These are phyloP conservation scores for Hetaerina americana DNA, from an alignment of 1,140 invertebrate species.

Conservation along the genomic window DNA sequence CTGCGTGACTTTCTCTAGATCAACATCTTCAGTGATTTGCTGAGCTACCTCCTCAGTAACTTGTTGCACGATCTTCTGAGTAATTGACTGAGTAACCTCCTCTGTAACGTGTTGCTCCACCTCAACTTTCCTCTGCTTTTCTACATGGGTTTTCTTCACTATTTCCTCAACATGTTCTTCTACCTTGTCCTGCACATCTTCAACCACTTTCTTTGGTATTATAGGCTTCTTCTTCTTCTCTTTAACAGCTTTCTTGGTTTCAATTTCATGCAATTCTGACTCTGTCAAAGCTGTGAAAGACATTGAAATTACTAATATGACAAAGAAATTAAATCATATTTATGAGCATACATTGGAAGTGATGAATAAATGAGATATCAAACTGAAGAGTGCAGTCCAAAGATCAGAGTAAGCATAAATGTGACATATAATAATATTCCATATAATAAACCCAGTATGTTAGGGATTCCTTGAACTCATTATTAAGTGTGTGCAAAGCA, in stretches of 20 bases:
- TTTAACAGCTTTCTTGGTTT: slow-evolving; percentile 31
- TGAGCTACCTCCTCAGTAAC: slow-evolving; percentile 14
- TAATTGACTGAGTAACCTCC: slow-evolving; percentile 33
- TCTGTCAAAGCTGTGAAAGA: no score
- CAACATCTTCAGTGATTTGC: slow-evolving; percentile 16
- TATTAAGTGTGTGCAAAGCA: no score
- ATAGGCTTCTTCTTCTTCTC: slow-evolving; percentile 17
- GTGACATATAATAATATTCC: no score
- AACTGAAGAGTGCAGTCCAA: no score
- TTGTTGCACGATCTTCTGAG: slow-evolving; percentile 31
- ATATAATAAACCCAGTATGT: no score
- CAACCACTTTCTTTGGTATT: slow-evolving; percentile 35
- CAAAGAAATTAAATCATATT: slow-evolving; percentile 2
- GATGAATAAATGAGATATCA: no score
- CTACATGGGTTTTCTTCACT: not conserved
- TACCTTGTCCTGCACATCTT: slow-evolving; percentile 18
- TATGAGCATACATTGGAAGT: no score
- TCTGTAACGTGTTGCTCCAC: slow-evolving; percentile 44
- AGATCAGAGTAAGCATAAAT: no score
- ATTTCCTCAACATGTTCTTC: not conserved
- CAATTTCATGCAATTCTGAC: slow-evolving; percentile 29
- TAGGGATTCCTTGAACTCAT: no score
- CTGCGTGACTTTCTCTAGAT: slow-evolving; percentile 14
- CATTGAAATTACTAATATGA: slow-evolving; percentile 17
- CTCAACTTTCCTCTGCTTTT: slow-evolving; percentile 20